Conservation (phyloP, 2,797 vertebrate genomes). For the Synanceia verrucosa region DNA sequence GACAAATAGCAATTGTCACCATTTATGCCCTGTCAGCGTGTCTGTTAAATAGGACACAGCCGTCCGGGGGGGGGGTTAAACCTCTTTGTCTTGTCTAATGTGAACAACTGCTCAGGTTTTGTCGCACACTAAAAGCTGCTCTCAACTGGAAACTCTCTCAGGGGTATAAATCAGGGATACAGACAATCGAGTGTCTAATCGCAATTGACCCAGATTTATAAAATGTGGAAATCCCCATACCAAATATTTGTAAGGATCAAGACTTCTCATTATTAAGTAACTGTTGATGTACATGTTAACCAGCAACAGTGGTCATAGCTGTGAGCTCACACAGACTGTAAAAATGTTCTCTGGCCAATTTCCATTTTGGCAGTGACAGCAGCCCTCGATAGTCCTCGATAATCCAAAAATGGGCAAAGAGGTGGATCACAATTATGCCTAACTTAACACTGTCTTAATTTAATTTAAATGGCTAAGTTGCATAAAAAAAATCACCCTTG, state of each 20-base stretch:
- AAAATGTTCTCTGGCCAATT: no score
- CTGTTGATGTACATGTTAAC: neutral
- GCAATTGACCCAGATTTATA: neutral
- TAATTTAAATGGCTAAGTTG: no score
- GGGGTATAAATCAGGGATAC: constrained; percentile 7
- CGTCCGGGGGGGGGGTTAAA: constrained; percentile 38
- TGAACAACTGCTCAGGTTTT: constrained; percentile 38
- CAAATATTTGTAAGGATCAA: neutral
- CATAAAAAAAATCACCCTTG: no score
- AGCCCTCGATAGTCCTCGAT: no score
- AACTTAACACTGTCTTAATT: no score
- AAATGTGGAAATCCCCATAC: neutral
- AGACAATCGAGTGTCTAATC: neutral
- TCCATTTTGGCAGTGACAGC: no score
- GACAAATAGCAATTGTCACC: constrained; percentile 62
- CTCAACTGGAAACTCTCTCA: constrained; percentile 3
- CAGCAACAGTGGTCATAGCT: neutral
- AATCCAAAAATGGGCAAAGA: no score
- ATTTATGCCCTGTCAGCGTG: constrained; percentile 51
- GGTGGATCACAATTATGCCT: no score
- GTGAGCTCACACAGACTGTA: no score
- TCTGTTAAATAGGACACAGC: constrained; percentile 51
- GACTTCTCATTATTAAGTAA: no score
- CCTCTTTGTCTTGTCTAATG: constrained; percentile 44
- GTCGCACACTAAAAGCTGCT: constrained; percentile 16